Evolutionary conservation across 2,888 invertebrate genomes (phyloP), one percentile per base, ranked within the genome.

Genomic region (Callimorpha dominula): DNA sequence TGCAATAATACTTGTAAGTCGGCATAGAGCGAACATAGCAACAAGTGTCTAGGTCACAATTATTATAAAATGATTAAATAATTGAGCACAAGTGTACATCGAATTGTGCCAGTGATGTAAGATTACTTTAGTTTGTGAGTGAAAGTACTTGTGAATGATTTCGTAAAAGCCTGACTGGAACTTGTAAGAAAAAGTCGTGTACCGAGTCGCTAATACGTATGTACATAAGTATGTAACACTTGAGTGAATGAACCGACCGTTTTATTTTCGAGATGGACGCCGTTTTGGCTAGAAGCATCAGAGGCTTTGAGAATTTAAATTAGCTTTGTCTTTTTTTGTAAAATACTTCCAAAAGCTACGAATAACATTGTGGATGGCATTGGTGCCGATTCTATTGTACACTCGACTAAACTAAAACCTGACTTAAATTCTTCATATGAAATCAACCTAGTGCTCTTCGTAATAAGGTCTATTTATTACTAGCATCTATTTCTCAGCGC

Each of bases 51-150:
- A 88, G 91, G 90, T 92, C 91, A 87, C 83, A 86, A 88, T 86
- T 86, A 89, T 91, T 90, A 90, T 88, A 89, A 90, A 90, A 89
- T 86, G 88, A 91, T 93, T 91, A 89, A 91, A 91, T 91, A 75
- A 92, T 90, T 87, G 86, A 85, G 85, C 83, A 80, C 87, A 87
- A 87, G 86, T 87, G 87, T 85, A 84, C 82, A 85, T 80, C 80
- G 78, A 85, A 86, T 86, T 86, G 86, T 88, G 81, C 72, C 81
- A 78, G 79, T 91, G 89, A 91, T 84, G 90, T 88, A 90, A 91
- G 78, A 49, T 76, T 70, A 73, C 72, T 76, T 84, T 77, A 78
- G 82, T 84, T 81, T 80, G 85, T 77, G 71, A 85, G 90, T 90
- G 91, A 91, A 91, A 91, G 91, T 89, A 75, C 73, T 75, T 78